Percentiles rank a stretch among this genome's conserved stretches.
phyloP scores from a whole-genome alignment of 1,140 invertebrate genomes.

The Oncopodura yosiiana region DNA sequence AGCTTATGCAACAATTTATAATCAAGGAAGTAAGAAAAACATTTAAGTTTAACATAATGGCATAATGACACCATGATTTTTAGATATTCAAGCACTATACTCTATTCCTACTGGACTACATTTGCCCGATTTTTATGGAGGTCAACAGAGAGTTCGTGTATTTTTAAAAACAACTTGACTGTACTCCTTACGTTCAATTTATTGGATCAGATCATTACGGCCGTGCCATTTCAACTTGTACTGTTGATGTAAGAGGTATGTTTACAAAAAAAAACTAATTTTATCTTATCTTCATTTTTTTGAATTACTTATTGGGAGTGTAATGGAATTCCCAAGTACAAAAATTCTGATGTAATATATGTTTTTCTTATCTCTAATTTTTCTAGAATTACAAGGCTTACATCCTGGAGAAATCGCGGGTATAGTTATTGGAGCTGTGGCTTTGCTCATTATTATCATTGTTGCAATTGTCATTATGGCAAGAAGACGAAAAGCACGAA shows the following conservation, averaged over 20 bases:
- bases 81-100: background rate
- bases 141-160: constrained; percentile 18
- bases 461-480: constrained; percentile 7
- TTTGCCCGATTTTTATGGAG: constrained; percentile 9
- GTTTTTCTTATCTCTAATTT: constrained; percentile 1
- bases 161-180: constrained; percentile 23
- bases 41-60: background rate
- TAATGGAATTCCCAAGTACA: too few species aligned
- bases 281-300: background rate
- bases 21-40: background rate
- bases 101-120: constrained; percentile 24
- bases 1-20: constrained; percentile 27
- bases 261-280: background rate
- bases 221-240: constrained; percentile 5
- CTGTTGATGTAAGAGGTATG: constrained; percentile 29
- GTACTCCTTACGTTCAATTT: constrained; percentile 21
- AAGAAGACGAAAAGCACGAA: constrained; percentile 7
- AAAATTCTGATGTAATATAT: background rate
- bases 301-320: background rate
- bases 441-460: constrained; percentile 24
- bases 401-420: constrained; percentile 30
- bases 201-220: constrained; percentile 10
- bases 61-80: background rate
- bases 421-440: constrained; percentile 16
- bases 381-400: constrained; percentile 25